phyloP scores from a whole-genome alignment of 2,888 invertebrate species.

The Cyclophora punctaria region DNA sequence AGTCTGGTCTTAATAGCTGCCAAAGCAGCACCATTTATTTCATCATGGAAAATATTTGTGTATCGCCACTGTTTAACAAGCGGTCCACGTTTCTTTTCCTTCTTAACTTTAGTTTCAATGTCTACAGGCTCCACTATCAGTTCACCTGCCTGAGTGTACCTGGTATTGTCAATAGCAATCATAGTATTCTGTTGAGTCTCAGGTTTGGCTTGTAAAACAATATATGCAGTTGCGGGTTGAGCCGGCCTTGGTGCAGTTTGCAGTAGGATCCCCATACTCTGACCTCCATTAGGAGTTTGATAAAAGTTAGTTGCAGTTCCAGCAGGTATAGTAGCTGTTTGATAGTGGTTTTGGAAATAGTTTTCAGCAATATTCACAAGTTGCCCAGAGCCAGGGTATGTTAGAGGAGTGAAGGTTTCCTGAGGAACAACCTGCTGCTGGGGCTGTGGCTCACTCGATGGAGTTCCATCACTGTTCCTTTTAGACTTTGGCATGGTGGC shows the following conservation, averaged over 20 bases:
- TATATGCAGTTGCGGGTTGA: conserved; percentile 59
- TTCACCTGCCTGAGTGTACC: conserved; percentile 36
- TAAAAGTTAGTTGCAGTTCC: conserved; percentile 58
- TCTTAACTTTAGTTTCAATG: conserved; percentile 49
- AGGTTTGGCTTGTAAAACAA: conserved; percentile 59
- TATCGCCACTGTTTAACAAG: conserved; percentile 74
- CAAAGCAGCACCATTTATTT: conserved; percentile 69
- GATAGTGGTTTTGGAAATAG: conserved; percentile 69
- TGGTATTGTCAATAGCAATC: conserved; percentile 40
- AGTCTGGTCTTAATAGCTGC: conserved; percentile 71
- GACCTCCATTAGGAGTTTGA: conserved; percentile 56
- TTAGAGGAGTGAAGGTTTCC: conserved; percentile 48
- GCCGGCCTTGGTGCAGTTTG: conserved; percentile 53
- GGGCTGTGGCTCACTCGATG: conserved; percentile 30
- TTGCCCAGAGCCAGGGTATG: conserved; percentile 66
- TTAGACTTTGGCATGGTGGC: conserved; percentile 69
- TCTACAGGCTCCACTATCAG: conserved; percentile 32
- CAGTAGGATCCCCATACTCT: conserved; percentile 63
- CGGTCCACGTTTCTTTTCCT: conserved; percentile 61
- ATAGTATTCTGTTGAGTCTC: conserved; percentile 51
- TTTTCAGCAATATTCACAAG: conserved; percentile 68
- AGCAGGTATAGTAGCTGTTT: conserved; percentile 49
- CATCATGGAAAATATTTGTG: conserved; percentile 73
- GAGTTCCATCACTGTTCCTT: conserved; percentile 42
- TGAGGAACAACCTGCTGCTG: conserved; percentile 35